phyloP scores from a whole-genome alignment of 2,888 invertebrate species.

The Cryptocephalus moraei region DNA sequence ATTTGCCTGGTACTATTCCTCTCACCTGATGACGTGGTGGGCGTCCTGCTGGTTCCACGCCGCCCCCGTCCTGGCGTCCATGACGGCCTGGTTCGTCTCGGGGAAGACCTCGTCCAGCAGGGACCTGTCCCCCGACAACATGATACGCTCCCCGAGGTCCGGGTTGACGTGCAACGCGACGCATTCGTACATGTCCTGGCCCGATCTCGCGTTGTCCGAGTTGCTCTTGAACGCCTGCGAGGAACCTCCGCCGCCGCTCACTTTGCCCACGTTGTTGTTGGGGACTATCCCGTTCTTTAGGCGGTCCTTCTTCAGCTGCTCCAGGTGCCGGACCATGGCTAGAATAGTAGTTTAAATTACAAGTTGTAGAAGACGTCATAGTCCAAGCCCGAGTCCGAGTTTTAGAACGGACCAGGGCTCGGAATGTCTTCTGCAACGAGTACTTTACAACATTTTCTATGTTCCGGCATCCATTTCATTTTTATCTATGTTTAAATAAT shows the following conservation, averaged over 20 bases:
- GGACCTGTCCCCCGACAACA: conserved; percentile 69
- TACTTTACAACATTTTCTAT: too few species aligned
- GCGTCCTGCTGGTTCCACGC: conserved; percentile 73
- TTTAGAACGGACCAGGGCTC: too few species aligned
- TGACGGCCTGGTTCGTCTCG: conserved; percentile 67
- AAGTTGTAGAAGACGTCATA: too few species aligned
- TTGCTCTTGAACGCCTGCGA: conserved; percentile 5
- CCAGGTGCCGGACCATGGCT: conserved; percentile 66
- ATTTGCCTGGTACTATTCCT: too few species aligned
- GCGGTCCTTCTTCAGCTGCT: conserved; percentile 61
- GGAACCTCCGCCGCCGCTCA: not conserved
- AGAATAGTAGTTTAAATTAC: too few species aligned
- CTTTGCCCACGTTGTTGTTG: conserved; percentile 6
- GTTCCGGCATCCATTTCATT: too few species aligned
- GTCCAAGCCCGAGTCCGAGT: too few species aligned
- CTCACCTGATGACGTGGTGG: conserved; percentile 69
- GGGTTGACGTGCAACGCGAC: conserved; percentile 72
- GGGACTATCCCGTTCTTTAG: conserved; percentile 44
- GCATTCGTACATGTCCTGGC: conserved; percentile 56
- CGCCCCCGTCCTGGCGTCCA: conserved; percentile 69
- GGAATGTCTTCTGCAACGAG: too few species aligned
- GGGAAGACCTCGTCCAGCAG: conserved; percentile 68
- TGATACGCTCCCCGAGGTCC: conserved; percentile 69
- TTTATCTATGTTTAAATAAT: too few species aligned
- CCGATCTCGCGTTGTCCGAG: conserved; percentile 17